These are phyloP conservation scores for Trogon melanurus DNA, from an alignment of 2,113 vertebrate species.

Conservation along the genomic window DNA sequence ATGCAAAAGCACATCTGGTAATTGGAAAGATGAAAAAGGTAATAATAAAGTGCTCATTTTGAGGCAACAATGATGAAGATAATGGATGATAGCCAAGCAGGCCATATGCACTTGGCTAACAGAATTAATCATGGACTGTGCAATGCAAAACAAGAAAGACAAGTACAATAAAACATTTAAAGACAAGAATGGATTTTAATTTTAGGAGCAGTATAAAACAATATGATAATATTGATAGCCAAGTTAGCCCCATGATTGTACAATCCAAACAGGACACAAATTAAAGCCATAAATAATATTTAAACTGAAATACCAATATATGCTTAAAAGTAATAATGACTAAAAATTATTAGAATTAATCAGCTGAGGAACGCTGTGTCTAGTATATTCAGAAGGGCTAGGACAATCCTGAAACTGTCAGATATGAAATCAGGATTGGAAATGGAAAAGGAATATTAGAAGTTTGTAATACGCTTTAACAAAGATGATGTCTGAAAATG, in stretches of 20 bases:
- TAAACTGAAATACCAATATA: slow-evolving; percentile 64
- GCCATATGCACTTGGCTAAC: slow-evolving; percentile 75
- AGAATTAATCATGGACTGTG: slow-evolving; percentile 66
- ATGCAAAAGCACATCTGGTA: slow-evolving; percentile 72
- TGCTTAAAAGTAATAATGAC: slow-evolving; percentile 71
- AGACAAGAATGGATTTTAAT: slow-evolving; percentile 75
- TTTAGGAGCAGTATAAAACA: slow-evolving; percentile 73
- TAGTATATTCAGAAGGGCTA: slow-evolving; percentile 43
- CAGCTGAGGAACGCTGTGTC: slow-evolving; percentile 25
- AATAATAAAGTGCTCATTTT: slow-evolving; percentile 72
- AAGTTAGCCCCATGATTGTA: slow-evolving; percentile 57
- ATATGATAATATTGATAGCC: slow-evolving; percentile 68
- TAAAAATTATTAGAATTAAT: slow-evolving; percentile 72
- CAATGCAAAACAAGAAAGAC: slow-evolving; percentile 58
- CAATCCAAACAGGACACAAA: slow-evolving; percentile 73
- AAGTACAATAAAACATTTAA: slow-evolving; percentile 70
- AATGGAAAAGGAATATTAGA: slow-evolving; percentile 52
- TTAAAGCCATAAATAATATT: slow-evolving; percentile 78
- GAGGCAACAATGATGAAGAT: slow-evolving; percentile 68
- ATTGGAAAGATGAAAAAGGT: slow-evolving; percentile 74
- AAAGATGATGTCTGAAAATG: slow-evolving; percentile 36
- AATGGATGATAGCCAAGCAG: slow-evolving; percentile 74
- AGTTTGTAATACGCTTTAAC: slow-evolving; percentile 54
- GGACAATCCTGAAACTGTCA: slow-evolving; percentile 23
- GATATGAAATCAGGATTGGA: neutral